Base-by-base conservation (phyloP, 2,888 invertebrate genomes). In the Thereva unica region DNA sequence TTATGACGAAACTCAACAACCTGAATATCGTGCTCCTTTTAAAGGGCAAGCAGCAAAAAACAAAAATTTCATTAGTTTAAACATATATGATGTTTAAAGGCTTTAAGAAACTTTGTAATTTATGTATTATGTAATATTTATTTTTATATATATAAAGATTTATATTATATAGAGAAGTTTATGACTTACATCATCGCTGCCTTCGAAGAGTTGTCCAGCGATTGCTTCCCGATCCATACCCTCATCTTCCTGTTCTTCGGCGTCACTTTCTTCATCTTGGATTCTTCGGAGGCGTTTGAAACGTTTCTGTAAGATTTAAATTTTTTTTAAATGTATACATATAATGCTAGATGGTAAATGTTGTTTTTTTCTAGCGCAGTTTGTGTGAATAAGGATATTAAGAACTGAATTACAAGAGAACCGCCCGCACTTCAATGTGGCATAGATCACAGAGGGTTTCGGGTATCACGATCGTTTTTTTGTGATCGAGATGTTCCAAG, bases 221-320 rank as follows among this genome's bases (percentile, higher is more conserved):
- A 95, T 94, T 7, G 91, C 91, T 76, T 95, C 94, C 70, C 93
- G 84, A 70, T 92, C 93, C 74, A 92, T 86, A 37, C 89, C 89
- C 63, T 90, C 89, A 73, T 90, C 90, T 76, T 89, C 89, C 68
- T 87, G 87, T 54, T 90, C 91, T 75, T 93, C 93, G 73, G 90
- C 92, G 73, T 95, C 94, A 76, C 94, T 93, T 76, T 96, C 95
- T 77, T 93, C 93, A 80, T 95, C 95, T 78, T 92, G 90, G 71
- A 95, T 86, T 40, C 91, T 85, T 70, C 90, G 85, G 69, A 95
- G 83, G 68, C 95, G 87, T 77, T 93, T 94, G 74, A 95, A 95
- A 70, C 89, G 87, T 83, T 92, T 93, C 91, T 93, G 79, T 42
- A 78, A 78, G 7, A 6, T 49, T 71, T 34, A 42, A 65, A 41